These are phyloP conservation scores for Orthosia incerta DNA, from an alignment of 2,888 invertebrate species.

Conservation along the genomic window DNA sequence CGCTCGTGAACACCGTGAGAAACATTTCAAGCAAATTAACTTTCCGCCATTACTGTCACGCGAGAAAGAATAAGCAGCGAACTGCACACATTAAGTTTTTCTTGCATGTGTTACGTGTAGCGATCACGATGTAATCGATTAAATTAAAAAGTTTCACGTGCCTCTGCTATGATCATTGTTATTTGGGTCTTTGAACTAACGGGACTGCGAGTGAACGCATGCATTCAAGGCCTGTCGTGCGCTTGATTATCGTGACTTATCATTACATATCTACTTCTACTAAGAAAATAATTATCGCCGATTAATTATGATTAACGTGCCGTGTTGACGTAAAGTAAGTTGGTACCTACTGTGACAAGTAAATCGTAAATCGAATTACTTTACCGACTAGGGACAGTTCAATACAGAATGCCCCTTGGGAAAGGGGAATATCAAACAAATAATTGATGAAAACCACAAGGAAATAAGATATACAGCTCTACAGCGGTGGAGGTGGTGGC, in stretches of 20 bases:
- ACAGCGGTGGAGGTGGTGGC: conserved; percentile 28
- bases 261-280: conserved; percentile 50
- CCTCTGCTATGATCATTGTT: conserved; percentile 74
- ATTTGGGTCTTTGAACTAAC: conserved; percentile 87
- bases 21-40: conserved; percentile 83
- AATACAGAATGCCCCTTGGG: conserved; percentile 20
- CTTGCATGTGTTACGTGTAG: conserved; percentile 75
- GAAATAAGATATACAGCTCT: conserved; percentile 48
- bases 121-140: conserved; percentile 77
- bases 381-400: conserved; percentile 9
- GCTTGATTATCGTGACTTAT: conserved; percentile 63
- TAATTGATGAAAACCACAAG: conserved; percentile 48
- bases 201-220: conserved; percentile 77
- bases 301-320: conserved; percentile 39
- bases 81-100: conserved; percentile 75
- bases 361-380: conserved; percentile 19
- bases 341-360: conserved; percentile 16
- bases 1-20: conserved; percentile 84
- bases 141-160: conserved; percentile 81
- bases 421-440: conserved; percentile 43
- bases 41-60: conserved; percentile 86
- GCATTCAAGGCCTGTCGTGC: conserved; percentile 74
- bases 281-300: conserved; percentile 24
- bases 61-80: conserved; percentile 80
- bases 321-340: conserved; percentile 6